Percentiles rank a stretch among this genome's conserved stretches.
Evolutionary conservation across 2,113 vertebrate genomes (phyloP).

Genomic region (Saguinus imperator): DNA sequence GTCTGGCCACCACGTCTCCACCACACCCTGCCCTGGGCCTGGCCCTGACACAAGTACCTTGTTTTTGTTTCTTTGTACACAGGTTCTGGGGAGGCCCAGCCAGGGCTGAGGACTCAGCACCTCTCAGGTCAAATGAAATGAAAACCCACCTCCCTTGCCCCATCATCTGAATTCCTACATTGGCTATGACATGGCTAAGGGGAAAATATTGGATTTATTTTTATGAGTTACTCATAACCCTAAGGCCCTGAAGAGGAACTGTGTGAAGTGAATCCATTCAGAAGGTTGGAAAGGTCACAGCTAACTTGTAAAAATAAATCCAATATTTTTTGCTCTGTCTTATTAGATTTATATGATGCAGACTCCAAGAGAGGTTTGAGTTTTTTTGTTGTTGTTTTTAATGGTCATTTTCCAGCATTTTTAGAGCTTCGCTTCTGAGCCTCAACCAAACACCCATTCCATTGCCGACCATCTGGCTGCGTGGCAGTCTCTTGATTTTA

Average conservation of each 20-base stretch:
- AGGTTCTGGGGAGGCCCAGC: slow-evolving; percentile 6
- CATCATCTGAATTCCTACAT: slow-evolving; percentile 84
- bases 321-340: slow-evolving; percentile 88
- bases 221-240: slow-evolving; percentile 89
- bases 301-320: slow-evolving; percentile 90
- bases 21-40: neutral
- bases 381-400: slow-evolving; percentile 31
- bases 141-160: slow-evolving; percentile 81
- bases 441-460: neutral
- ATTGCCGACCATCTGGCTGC: neutral
- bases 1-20: neutral
- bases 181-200: slow-evolving; percentile 86
- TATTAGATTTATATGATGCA: slow-evolving; percentile 87
- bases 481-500: neutral
- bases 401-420: slow-evolving; percentile 72
- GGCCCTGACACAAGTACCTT: neutral
- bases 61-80: slow-evolving; percentile 37
- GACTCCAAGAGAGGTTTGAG: slow-evolving; percentile 76
- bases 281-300: slow-evolving; percentile 85
- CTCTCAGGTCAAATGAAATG: slow-evolving; percentile 85
- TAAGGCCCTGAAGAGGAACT: slow-evolving; percentile 86
- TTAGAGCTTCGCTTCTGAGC: slow-evolving; percentile 13
- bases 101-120: slow-evolving; percentile 73
- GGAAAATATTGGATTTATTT: slow-evolving; percentile 90
- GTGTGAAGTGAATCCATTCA: slow-evolving; percentile 86